Percentiles rank a stretch among this genome's conserved stretches.
Evolutionary conservation across 2,797 vertebrate genomes (phyloP).

Genomic region (Lindbergichthys nudifrons): DNA sequence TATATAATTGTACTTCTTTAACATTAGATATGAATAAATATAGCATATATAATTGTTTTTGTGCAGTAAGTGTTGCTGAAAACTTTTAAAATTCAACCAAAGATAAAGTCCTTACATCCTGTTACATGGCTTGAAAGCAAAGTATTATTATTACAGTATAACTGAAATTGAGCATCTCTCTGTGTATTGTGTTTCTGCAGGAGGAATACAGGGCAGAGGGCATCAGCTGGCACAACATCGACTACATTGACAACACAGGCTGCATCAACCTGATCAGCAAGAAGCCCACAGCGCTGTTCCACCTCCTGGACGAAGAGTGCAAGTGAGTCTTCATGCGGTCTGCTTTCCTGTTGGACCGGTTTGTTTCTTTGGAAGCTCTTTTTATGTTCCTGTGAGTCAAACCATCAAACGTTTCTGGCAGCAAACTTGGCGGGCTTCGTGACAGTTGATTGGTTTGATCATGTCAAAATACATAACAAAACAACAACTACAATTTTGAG

Average conservation of each 20-base stretch:
- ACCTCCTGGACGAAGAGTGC: constrained; percentile 98
- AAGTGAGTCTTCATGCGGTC: constrained; percentile 87
- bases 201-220: constrained; percentile 95
- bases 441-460: neutral
- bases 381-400: neutral
- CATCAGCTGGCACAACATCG: constrained; percentile 97
- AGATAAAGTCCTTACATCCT: neutral
- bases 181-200: constrained; percentile 71
- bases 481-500: no score
- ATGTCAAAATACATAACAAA: no score
- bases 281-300: constrained; percentile 97
- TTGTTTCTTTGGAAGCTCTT: neutral
- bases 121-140: neutral
- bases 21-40: neutral
- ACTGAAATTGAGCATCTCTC: neutral
- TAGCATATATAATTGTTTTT: neutral
- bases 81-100: neutral
- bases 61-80: neutral
- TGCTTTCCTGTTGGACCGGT: constrained; percentile 16
- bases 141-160: neutral
- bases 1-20: no score
- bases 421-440: constrained; percentile 3
- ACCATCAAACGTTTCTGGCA: neutral
- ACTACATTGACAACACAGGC: constrained; percentile 96
- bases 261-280: constrained; percentile 98